Base-by-base conservation (phyloP, 2,113 vertebrate genomes). In the Muntiacus muntjak region DNA sequence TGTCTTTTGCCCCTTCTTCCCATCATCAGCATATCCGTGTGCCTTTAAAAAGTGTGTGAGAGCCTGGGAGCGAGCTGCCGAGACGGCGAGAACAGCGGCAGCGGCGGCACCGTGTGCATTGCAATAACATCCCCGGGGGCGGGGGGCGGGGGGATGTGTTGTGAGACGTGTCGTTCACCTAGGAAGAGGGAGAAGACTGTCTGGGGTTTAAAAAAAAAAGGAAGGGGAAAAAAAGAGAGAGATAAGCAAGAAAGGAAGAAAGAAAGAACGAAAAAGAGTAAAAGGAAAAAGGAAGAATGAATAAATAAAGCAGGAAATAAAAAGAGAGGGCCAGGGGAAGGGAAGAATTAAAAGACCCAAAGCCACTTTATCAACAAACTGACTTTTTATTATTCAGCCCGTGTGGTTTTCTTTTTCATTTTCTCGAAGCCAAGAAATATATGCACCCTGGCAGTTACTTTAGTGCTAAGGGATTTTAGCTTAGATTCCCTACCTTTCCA, bases 41-140 rank as follows among this genome's bases (percentile, higher is more conserved):
- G 95, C 79, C 98, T 98, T 94, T 95, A 95, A 98, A 98, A 98
- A 98, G 98, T 98, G 97, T 96, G 92, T 60, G 97, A 89, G 96
- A 97, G 93, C 94, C 96, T 87, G 96, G 89, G 95, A 97, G 97
- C 92, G 87, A 97, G 97, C 96, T 76, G 30, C 95, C 57, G 78
- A 95, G 97, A 87, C 83, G 57, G 89, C 82, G 78, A 97, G 95
- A 91, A 82, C 95, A 95, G 96, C 97, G 78, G 97, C 94, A 82
- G 98, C 97, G 95, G 97, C 96, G 16, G 98, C 98, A 83, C 94
- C 84, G 95, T 95, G 98, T 96, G 97, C 98, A 97, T 98, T 86
- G 98, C 98, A 96, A 98, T 98, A 90, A 25, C 98, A 98, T 98
- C 97, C 97, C 94, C 21, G 91, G 96, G 89, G 40, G 58, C 64